Evolutionary conservation across 2,113 vertebrate species (phyloP).

Genomic region (Vicugna pacos): DNA sequence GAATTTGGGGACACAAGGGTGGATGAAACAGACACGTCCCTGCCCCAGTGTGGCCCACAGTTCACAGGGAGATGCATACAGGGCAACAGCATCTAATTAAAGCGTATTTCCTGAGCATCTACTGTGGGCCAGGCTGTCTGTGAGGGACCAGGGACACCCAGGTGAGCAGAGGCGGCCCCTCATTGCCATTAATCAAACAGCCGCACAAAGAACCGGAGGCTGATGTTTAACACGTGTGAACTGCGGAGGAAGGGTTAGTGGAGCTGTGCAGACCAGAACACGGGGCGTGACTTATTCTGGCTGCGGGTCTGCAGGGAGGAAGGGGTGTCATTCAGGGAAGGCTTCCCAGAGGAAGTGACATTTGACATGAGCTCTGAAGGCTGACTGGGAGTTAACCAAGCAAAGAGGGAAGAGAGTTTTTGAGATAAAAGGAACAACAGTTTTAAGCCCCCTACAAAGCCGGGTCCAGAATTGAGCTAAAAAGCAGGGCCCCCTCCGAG

Average conservation of each 20-base stretch:
- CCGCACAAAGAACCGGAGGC: too few relatives aligned
- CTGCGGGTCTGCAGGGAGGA: fast-evolving
- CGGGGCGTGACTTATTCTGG: neutral
- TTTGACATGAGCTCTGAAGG: neutral
- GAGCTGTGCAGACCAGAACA: fast-evolving
- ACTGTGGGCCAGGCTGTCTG: neutral
- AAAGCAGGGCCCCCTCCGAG: neutral
- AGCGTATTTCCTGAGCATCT: neutral
- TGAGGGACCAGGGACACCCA: neutral
- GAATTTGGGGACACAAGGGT: neutral
- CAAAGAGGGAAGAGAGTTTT: neutral
- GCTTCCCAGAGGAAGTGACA: too few relatives aligned
- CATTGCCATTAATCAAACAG: neutral
- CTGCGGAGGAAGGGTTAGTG: fast-evolving
- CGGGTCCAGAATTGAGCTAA: too few relatives aligned
- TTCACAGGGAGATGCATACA: neutral
- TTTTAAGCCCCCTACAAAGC: neutral
- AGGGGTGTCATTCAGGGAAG: neutral
- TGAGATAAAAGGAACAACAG: neutral
- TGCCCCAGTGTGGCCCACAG: fast-evolving
- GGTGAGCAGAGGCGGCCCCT: neutral
- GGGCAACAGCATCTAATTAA: fast-evolving
- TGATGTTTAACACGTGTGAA: neutral
- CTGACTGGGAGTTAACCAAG: neutral
- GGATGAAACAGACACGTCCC: neutral